These are phyloP conservation scores for Sebastes miniatus DNA, from an alignment of 2,797 vertebrate genomes.

Conservation along the genomic window DNA sequence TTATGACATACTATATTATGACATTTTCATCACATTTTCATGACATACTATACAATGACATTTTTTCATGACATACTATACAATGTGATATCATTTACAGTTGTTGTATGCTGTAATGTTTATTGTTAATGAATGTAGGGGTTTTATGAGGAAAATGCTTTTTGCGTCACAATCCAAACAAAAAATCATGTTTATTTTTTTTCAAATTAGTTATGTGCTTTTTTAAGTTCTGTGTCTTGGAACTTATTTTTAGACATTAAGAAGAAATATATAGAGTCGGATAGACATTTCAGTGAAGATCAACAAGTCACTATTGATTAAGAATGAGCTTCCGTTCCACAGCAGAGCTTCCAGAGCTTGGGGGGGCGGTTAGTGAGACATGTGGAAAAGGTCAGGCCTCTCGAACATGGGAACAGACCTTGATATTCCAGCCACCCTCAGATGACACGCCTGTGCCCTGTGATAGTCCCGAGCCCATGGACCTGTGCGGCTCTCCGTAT, in stretches of 20 bases:
- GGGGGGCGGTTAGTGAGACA: slow-evolving; percentile 7
- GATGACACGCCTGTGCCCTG: slow-evolving; percentile 12
- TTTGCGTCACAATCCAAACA: too few species aligned
- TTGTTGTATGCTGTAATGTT: neutral
- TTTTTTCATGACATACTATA: too few species aligned
- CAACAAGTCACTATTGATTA: slow-evolving; percentile 28
- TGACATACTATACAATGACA: too few species aligned
- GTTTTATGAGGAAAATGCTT: too few species aligned
- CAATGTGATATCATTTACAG: too few species aligned
- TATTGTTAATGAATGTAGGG: too few species aligned
- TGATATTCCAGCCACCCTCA: slow-evolving; percentile 4
- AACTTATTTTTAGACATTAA: neutral
- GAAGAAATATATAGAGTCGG: neutral
- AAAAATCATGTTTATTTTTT: too few species aligned
- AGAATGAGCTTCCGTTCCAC: neutral
- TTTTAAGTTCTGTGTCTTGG: neutral
- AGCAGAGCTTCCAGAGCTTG: neutral
- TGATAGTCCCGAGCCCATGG: slow-evolving; percentile 24
- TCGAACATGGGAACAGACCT: slow-evolving; percentile 33
- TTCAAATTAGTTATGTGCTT: neutral
- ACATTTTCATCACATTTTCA: too few species aligned
- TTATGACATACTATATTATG: too few species aligned
- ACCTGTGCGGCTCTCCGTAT: slow-evolving; percentile 26
- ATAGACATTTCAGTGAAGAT: neutral
- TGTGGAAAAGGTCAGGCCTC: slow-evolving; percentile 48